phyloP scores from a whole-genome alignment of 2,797 vertebrate genomes.

The Prionace glauca region DNA sequence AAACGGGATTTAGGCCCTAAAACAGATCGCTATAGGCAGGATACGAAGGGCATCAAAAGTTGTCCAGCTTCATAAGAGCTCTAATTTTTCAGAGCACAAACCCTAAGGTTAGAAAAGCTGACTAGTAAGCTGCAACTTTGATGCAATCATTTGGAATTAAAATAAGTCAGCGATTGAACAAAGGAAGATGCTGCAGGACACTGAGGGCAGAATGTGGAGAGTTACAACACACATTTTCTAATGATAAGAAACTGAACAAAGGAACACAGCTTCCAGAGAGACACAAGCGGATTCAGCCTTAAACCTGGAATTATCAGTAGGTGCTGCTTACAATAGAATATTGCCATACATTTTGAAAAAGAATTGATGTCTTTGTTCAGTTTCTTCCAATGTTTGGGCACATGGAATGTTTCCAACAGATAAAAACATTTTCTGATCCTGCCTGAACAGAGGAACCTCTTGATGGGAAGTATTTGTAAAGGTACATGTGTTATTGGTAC shows the following conservation, averaged over 20 bases:
- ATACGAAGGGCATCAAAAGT: not conserved
- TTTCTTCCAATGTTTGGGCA: not conserved
- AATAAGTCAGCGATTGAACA: not conserved
- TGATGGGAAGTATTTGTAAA: not conserved
- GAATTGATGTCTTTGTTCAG: not conserved
- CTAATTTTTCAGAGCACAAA: not conserved
- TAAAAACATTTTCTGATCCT: not conserved
- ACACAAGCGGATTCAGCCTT: conserved; percentile 8
- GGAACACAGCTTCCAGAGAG: not conserved
- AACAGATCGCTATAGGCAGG: not conserved
- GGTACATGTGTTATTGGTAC: not conserved
- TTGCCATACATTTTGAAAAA: not conserved
- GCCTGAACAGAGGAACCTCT: not conserved
- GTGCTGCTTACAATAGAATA: not conserved
- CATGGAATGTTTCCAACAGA: not conserved
- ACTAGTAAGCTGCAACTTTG: not conserved
- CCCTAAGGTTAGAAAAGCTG: not conserved
- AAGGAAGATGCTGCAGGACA: not conserved
- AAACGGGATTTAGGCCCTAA: not conserved
- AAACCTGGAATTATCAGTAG: not conserved
- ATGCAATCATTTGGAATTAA: not conserved
- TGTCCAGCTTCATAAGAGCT: not conserved
- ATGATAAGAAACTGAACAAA: conserved; percentile 2
- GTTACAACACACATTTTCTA: not conserved
- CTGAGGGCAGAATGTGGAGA: not conserved